Conservation (phyloP, 1,140 invertebrate genomes). For the Mesaphorura yosii region DNA sequence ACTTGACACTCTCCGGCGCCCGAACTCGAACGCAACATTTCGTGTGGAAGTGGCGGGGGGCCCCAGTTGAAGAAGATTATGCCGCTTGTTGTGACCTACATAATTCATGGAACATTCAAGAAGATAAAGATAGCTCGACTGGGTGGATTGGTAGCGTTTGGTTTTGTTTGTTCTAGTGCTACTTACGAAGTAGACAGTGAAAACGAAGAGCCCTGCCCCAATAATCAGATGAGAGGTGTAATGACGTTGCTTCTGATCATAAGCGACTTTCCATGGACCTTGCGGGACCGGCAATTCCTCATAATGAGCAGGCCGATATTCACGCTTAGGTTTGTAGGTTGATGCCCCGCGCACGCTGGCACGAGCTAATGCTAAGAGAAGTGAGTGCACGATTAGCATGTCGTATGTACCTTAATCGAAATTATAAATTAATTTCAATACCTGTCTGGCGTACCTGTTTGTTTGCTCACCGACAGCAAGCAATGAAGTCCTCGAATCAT, state of each 20-base stretch:
- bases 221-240: slow-evolving; percentile 51
- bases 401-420: too few species aligned
- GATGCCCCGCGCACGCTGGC: neutral
- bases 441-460: too few species aligned
- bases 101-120: neutral
- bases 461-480: too few species aligned
- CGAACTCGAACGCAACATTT: too few species aligned
- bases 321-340: neutral
- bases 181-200: slow-evolving; percentile 48
- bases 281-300: slow-evolving; percentile 59
- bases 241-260: slow-evolving; percentile 49
- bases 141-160: neutral
- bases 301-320: slow-evolving; percentile 34
- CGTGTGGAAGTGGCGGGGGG: neutral
- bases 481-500: too few species aligned
- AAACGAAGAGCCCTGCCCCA: slow-evolving; percentile 45
- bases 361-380: too few species aligned
- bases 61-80: slow-evolving; percentile 4
- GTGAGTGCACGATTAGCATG: too few species aligned
- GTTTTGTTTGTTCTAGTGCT: neutral
- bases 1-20: too few species aligned
- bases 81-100: neutral
- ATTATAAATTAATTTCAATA: too few species aligned
- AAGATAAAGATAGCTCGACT: neutral
- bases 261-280: slow-evolving; percentile 56